phyloP scores from a whole-genome alignment of 2,797 vertebrate species.

The Pogoniulus pusillus region DNA sequence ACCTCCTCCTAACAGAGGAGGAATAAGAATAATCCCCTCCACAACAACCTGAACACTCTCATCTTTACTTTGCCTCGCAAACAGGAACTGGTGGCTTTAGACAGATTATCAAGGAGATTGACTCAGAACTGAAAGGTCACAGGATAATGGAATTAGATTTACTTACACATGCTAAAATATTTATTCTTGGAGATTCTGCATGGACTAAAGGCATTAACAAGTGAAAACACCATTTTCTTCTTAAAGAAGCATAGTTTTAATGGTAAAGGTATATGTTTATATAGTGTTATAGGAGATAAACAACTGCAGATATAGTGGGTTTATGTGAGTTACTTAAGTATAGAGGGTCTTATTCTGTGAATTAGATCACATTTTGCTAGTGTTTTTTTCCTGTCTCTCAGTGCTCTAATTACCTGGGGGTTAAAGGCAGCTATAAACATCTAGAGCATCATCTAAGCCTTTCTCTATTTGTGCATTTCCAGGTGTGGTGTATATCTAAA shows the following conservation, averaged over 20 bases:
- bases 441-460: background rate
- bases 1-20: too few species aligned
- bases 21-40: too few species aligned
- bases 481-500: conserved; percentile 11
- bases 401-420: background rate
- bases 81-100: conserved; percentile 38
- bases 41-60: conserved; percentile 19
- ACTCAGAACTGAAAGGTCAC: conserved; percentile 55
- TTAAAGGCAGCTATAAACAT: conserved; percentile 21
- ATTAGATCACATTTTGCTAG: background rate
- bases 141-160: conserved; percentile 49
- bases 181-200: conserved; percentile 24
- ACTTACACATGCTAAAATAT: conserved; percentile 45
- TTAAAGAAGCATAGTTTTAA: background rate
- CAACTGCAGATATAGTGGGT: background rate
- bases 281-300: background rate
- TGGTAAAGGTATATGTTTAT: background rate
- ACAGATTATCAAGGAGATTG: conserved; percentile 52
- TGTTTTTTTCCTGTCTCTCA: background rate
- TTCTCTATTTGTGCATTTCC: background rate
- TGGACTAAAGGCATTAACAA: conserved; percentile 6
- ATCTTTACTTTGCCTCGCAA: conserved; percentile 35
- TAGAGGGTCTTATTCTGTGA: background rate
- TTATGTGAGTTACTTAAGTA: background rate
- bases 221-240: background rate